Conservation (phyloP, 2,888 invertebrate species). For the Rhopalosiphum nymphaeae region DNA sequence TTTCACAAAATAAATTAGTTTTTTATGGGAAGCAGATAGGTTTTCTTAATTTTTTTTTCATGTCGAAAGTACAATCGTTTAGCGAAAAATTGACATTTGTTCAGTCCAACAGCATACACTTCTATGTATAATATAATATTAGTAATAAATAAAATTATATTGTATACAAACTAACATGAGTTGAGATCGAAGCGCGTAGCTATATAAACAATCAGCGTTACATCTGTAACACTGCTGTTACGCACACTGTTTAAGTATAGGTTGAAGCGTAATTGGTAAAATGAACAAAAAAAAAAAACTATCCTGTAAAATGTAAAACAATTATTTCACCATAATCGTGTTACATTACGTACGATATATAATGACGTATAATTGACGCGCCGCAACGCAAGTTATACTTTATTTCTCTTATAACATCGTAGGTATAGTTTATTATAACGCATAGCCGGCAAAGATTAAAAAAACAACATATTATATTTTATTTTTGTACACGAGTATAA, state of each 20-base stretch:
- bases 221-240: neutral
- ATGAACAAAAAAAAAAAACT: neutral
- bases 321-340: neutral
- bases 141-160: neutral
- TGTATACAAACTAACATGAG: neutral
- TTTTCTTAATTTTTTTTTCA: neutral
- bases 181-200: neutral
- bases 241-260: neutral
- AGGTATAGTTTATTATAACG: neutral
- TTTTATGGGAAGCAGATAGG: neutral
- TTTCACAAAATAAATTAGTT: conserved; percentile 30
- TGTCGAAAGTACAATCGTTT: neutral
- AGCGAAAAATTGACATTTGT: neutral
- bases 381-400: neutral
- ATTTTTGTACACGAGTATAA: neutral
- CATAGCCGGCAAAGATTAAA: neutral
- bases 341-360: neutral
- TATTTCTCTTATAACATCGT: neutral
- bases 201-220: neutral
- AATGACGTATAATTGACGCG: neutral
- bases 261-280: neutral
- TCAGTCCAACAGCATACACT: neutral
- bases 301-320: neutral
- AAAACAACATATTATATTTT: neutral
- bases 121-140: neutral